Evolutionary conservation across 2,888 invertebrate species (phyloP).

Genomic region (Glyphotaelius pellucidus): DNA sequence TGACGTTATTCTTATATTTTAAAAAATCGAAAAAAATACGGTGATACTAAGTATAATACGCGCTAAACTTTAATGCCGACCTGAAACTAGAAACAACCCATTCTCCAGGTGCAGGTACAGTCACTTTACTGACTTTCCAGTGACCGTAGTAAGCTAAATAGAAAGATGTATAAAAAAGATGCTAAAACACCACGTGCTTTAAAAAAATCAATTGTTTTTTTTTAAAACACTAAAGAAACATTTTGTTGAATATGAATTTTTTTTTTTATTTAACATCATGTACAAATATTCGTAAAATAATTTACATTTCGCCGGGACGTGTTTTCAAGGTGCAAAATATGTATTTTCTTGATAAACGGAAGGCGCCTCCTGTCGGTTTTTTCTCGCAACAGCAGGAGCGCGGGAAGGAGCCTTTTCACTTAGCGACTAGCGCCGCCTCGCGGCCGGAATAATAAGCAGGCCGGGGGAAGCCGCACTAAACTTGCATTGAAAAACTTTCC

Average conservation of each 20-base stretch:
- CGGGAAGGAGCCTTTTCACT: constrained; percentile 31
- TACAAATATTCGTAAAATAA: background rate
- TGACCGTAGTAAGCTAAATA: no score
- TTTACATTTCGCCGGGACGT: background rate
- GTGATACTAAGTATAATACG: no score
- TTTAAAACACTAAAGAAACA: background rate
- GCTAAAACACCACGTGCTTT: background rate
- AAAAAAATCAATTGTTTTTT: background rate
- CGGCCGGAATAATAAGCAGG: constrained; percentile 42
- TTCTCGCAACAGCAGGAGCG: background rate
- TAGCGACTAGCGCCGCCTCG: constrained; percentile 37
- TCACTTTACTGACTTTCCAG: no score
- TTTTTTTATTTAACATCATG: background rate
- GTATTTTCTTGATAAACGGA: constrained; percentile 15
- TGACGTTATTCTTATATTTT: no score
- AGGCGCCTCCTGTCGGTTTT: background rate
- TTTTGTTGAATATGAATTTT: background rate
- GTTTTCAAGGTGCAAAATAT: constrained; percentile 4
- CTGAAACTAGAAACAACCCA: no score
- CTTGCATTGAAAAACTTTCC: constrained; percentile 29
- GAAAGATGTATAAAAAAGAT: no score
- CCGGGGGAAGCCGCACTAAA: background rate
- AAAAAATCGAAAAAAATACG: no score
- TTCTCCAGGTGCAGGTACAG: no score
- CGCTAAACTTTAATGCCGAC: no score